Conservation (phyloP, 2,113 vertebrate species). For the Bufo gargarizans region DNA sequence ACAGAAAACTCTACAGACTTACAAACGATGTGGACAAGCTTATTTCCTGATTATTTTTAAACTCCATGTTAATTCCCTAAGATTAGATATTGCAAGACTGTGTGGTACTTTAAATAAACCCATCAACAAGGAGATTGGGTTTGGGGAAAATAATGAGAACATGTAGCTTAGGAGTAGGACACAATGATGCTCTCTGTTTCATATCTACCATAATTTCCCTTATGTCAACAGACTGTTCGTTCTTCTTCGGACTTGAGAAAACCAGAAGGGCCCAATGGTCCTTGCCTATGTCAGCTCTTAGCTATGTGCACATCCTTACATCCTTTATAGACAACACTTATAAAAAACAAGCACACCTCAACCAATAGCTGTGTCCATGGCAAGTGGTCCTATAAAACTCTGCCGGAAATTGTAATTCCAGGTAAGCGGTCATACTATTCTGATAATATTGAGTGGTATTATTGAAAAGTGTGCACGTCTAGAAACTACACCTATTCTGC, state of each 20-base stretch:
- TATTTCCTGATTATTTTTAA: too few species aligned
- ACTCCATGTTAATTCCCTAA: conserved; percentile 25
- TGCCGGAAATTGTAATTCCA: neutral
- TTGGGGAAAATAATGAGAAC: conserved; percentile 38
- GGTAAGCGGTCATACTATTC: neutral
- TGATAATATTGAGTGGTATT: too few species aligned
- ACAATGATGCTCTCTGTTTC: conserved; percentile 23
- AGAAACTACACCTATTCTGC: too few species aligned
- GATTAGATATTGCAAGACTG: neutral
- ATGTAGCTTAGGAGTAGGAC: conserved; percentile 26
- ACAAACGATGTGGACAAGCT: neutral
- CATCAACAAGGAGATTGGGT: conserved; percentile 36
- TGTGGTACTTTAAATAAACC: conserved; percentile 49
- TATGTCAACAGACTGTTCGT: neutral
- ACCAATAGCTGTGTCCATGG: neutral
- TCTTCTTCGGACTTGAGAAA: neutral
- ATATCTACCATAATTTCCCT: conserved; percentile 11
- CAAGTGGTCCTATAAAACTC: neutral
- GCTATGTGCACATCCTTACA: neutral
- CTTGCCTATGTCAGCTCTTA: neutral
- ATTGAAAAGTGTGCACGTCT: too few species aligned
- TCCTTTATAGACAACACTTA: neutral
- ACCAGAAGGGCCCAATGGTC: neutral
- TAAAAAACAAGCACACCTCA: conserved; percentile 5
- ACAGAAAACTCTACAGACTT: neutral